Evolutionary conservation across 2,113 vertebrate genomes (phyloP), one percentile per base, ranked within the genome.

Genomic region (Arothron firmamentum): DNA sequence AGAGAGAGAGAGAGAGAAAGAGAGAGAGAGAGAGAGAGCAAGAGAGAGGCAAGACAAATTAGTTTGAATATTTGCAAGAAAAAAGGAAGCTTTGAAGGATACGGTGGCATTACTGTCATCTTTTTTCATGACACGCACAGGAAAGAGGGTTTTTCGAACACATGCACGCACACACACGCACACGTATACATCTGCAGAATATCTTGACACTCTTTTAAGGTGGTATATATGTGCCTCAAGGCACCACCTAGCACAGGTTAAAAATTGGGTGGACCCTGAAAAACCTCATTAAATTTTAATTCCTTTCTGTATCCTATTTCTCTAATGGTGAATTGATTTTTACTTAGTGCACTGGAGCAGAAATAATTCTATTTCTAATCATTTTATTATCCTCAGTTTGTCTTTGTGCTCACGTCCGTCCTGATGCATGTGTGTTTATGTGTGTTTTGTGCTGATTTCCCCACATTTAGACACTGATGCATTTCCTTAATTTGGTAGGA

Each of bases 281-380:
- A 91, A 88, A 83, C 76, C 80, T 90, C 86, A 89, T 90, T 90
- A 90, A 88, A 79, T 88, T 91, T 91, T 89, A 89, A 90, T 89
- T 90, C 79, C 82, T 88, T 80, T 87, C 79, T 81, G 75, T 88
- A 87, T 89, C 87, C 88, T 86, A 86, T 91, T 89, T 89, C 86
- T 87, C 84, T 87, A 86, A 89, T 87, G 83, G 86, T 69, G 68
- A 80, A 90, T 91, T 87, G 89, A 90, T 89, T 89, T 89, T 90
- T 87, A 87, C 86, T 90, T 85, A 85, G 85, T 76, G 83, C 72
- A 57, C 71, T 82, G 79, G 74, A 82, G 72, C 82, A 89, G 84
- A 89, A 91, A 90, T 89, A 88, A 91, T 89, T 88, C 77, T 74
- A 85, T 88, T 90, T 89, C 76, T 85, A 87, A 87, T 88, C 50